phyloP scores from a whole-genome alignment of 2,888 invertebrate species.

The Palloptera scutellata region DNA sequence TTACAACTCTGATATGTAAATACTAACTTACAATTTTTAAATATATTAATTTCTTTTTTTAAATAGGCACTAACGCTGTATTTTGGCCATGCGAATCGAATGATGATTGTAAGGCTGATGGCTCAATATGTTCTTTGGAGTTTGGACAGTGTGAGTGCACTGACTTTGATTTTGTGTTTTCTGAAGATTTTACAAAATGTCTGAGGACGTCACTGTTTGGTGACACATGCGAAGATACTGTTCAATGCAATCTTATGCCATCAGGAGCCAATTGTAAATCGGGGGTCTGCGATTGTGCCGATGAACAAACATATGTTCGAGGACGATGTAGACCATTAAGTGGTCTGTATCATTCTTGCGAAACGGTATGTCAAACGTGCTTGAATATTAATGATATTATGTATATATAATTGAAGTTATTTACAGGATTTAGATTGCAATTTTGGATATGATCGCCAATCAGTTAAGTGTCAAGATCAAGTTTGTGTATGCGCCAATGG shows the following conservation, averaged over 20 bases:
- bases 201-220: slow-evolving; percentile 61
- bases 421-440: slow-evolving; percentile 58
- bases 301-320: slow-evolving; percentile 60
- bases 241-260: slow-evolving; percentile 65
- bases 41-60: no score
- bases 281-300: slow-evolving; percentile 63
- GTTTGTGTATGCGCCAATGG: slow-evolving; percentile 62
- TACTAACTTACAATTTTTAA: not conserved
- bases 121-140: slow-evolving; percentile 52
- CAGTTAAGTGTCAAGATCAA: slow-evolving; percentile 59
- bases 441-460: slow-evolving; percentile 63
- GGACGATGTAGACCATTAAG: slow-evolving; percentile 61
- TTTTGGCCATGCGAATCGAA: slow-evolving; percentile 60
- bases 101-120: slow-evolving; percentile 55
- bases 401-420: not conserved
- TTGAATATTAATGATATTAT: not conserved
- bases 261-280: slow-evolving; percentile 63
- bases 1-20: not conserved
- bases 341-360: slow-evolving; percentile 56
- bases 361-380: slow-evolving; percentile 45
- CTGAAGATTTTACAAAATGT: slow-evolving; percentile 57
- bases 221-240: slow-evolving; percentile 60
- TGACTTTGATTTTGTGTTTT: slow-evolving; percentile 56
- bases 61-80: slow-evolving; percentile 44
- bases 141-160: slow-evolving; percentile 53